phyloP scores from a whole-genome alignment of 2,113 vertebrate species.

The Laticauda colubrina region DNA sequence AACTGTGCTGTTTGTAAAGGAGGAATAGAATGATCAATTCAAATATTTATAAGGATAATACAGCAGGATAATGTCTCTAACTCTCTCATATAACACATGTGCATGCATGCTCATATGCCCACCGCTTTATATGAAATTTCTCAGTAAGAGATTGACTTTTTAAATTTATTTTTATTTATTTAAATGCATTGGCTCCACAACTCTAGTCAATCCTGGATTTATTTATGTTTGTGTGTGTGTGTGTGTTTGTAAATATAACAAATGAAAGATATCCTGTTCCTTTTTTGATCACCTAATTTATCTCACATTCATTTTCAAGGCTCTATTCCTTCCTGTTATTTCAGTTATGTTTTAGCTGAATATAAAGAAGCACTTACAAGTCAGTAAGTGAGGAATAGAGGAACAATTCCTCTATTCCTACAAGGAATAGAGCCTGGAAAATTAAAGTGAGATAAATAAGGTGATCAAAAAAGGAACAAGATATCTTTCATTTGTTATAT shows the following conservation, averaged over 20 bases:
- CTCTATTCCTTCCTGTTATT: neutral
- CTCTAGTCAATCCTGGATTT: neutral
- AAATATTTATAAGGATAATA: neutral
- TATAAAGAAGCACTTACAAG: no score
- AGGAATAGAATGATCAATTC: neutral
- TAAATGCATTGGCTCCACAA: neutral
- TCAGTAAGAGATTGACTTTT: neutral
- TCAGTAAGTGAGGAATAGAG: no score
- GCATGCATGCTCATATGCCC: neutral
- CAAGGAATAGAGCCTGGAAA: neutral
- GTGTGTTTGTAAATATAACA: neutral
- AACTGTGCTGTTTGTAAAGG: neutral
- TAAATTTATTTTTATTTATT: neutral
- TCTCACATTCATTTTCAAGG: neutral
- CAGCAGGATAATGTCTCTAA: neutral
- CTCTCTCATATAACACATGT: neutral
- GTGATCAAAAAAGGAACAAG: neutral
- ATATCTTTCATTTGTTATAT: neutral
- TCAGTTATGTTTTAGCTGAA: no score
- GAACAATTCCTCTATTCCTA: no score
- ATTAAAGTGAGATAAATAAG: neutral
- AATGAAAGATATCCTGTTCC: neutral
- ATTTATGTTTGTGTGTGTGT: neutral
- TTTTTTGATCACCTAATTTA: neutral
- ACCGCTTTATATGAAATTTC: neutral